Base-by-base conservation (phyloP, 2,113 vertebrate species). In the Polypterus senegalus region DNA sequence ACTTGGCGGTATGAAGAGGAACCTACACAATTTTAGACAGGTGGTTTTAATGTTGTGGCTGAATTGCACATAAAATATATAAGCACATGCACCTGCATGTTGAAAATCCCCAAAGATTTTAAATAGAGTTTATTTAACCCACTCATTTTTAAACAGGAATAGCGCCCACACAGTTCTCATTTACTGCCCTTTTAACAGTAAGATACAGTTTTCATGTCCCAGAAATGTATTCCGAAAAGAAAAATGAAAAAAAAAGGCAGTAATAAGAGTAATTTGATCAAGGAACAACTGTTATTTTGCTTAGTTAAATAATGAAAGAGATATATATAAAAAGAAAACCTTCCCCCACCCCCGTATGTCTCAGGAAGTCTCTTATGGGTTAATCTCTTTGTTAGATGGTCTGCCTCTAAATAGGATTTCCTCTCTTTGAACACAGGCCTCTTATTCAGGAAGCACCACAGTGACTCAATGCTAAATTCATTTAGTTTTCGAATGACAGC, bases 381-480 rank as follows among this genome's bases (percentile, higher is more conserved):
- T 70, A 67, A 70, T 69, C 58, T 66, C 54, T 47, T 46, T 70
- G 74, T 77, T 67, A 71, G 67, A 77, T 68, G 70, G 53, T 60
- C 61, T 62, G 5, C 56, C 72, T 81, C 80, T 66, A 78, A 79
- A 79, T 74, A 75, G 71, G 66, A 76, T 76, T 77, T 77, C 74
- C 73, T 77, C 70, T 74, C 6, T 1, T 66, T 69, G 61, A 66
- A 65, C 54, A 63, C 54, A 67, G 54, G 43, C 43, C 46, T 62
- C 27, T 57, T 71, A 63, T 57, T 68, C 74, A 81, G 81, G 78
- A 86, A 80, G 75, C 76, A 71, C 60, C 62, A 57, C 46, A 72
- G 65, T 76, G 76, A 85, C 70, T 82, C 82, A 79, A 58, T 67
- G 71, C 64, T 73, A 78, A 77, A 69, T 65, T 72, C 61, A 71